Base-by-base conservation (phyloP, 2,888 invertebrate genomes). In the Tetrapedia diversipes region DNA sequence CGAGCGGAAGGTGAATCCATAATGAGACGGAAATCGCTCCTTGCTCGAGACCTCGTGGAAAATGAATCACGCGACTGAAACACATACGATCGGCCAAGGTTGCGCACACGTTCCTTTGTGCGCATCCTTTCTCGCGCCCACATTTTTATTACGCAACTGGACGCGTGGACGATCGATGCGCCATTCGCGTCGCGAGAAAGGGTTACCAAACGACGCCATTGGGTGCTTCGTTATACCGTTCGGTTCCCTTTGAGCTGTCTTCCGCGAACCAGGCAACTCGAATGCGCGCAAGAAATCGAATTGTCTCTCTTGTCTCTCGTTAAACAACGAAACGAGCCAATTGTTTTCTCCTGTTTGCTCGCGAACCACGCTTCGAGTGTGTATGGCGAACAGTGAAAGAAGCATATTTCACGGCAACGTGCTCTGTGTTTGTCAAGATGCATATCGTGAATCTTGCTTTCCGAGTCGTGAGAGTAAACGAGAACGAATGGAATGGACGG, bases 31-130 rank as follows among this genome's bases (percentile, higher is more conserved):
- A 49, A 74, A 73, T 64, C 22, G 27, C 22, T 45, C 16, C 3
- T 8, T 1, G 34, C 16, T 11, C 37, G 37, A 16, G 27, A 47
- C 53, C 24, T 32, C 47, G 53, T 45, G 65, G 47, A 54, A 73
- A 73, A 43, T 65, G 60, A 75, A 49, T 73, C 74, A 73, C 59
- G 22, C 6, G 16, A 27, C 19, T 59, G 56, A 34, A 47, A 57
- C 51, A 27, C 47, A 39, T 19, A 32, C 51, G 43, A 68, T 76
- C 19, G 11, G 16, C n/a, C 76, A 80, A 82, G 77, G 65, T 57
- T 64, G 14, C 34, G 19, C n/a, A n/a, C n/a, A n/a, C 16, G 61
- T 24, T 16, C 22, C 11, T 22, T 22, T 47, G 22, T 47, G 14
- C 24, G 29, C 45, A 39, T 54, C 24, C 64, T 64, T 37, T n/a